Evolutionary conservation across 2,797 vertebrate species (phyloP), one percentile per base, ranked within the genome.

Genomic region (Emydoidea blandingii): DNA sequence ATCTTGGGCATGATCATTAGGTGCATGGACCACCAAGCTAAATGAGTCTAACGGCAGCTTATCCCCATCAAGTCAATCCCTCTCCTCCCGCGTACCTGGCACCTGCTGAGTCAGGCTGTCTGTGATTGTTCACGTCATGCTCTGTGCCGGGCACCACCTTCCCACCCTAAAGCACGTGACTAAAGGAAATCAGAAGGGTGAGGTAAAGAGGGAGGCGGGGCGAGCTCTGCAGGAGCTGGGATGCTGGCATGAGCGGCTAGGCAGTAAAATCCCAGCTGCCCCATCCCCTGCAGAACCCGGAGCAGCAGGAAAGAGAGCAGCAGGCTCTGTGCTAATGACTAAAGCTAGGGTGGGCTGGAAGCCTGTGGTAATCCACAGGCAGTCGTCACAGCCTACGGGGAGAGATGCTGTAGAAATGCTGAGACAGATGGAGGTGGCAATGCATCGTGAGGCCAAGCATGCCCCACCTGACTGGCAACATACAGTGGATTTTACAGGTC

Each of bases 111-210:
- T n/a, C 65, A 72, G 65, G n/a, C 65, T 23, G 18, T 21, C n/a
- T 72, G 18, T 72, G 59, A 62, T 34, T 34, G 65, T 10, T 72
- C n/a, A 41, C 4, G 5, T 72, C 9, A 2, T 72, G 68, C 11
- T 74, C 68, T 27, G 72, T 14, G 41, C 23, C 23, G 3, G 68
- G 21, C 37, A 72, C 9, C 10, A 12, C 21, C 5, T n/a, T 29
- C 29, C 79, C 29, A 23, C 47, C 65, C 76, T 1, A 0, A 47
- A 47, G 37, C 0, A 10, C 0, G 12, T 31, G 18, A 2, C 79
- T 0, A 0, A 56, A 54, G 37, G 37, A 5, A 62, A 53, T 65
- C 34, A n/a, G 34, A 47, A 47, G 2, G 6, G 54, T 7, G 6
- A 65, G 31, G 49, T 49, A 82, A 78, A 49, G 47, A 78, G 52